Evolutionary conservation across 1,140 invertebrate species (phyloP), one percentile per base, ranked within the genome.

Genomic region (Laupala kohalensis): DNA sequence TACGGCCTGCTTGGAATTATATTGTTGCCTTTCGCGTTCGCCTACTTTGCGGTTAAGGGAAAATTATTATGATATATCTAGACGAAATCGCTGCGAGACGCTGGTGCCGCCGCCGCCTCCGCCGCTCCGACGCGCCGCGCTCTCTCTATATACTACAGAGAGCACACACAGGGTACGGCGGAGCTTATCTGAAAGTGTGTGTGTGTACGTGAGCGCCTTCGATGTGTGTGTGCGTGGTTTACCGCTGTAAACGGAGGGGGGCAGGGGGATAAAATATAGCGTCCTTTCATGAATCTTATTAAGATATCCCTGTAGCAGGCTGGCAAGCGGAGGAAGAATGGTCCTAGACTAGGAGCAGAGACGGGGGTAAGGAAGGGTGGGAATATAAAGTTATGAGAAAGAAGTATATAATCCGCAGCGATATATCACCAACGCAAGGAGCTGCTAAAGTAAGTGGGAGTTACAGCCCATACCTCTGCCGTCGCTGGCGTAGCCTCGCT

Each of bases 231-330:
- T 72, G 65, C 30, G 64, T 63, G 62, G 67, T 65, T 66, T 63
- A 67, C 37, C 83, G 80, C 81, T 79, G 84, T 80, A 83, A 83
- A 85, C 72, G 65, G 29, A 26, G 29, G 25, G 27, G 19, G 30
- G 30, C 2, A 23, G 66, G 30, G 5, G 70, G 70, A 86, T 86
- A 87, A 87, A 86, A 86, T 86, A 86, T 86, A 83, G 84, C 83
- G 83, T 83, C 85, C 85, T 87, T 86, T 86, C 85, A 86, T 86
- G 85, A 87, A 86, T 87, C 85, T 86, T 87, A 87, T 87, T 87
- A 87, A 86, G 85, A 86, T 87, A 86, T 86, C 85, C 84, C 69
- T 64, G 23, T 29, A 19, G 23, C 29, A 26, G 13, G 67, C 67
- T 66, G 67, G 67, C 37, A 53, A 53, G 37, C 37, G 37, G 9